A percentile compares a stretch with the other conserved stretches of the same genome.
phyloP scores from a whole-genome alignment of 2,113 vertebrate species.

The Argyrosomus japonicus region DNA sequence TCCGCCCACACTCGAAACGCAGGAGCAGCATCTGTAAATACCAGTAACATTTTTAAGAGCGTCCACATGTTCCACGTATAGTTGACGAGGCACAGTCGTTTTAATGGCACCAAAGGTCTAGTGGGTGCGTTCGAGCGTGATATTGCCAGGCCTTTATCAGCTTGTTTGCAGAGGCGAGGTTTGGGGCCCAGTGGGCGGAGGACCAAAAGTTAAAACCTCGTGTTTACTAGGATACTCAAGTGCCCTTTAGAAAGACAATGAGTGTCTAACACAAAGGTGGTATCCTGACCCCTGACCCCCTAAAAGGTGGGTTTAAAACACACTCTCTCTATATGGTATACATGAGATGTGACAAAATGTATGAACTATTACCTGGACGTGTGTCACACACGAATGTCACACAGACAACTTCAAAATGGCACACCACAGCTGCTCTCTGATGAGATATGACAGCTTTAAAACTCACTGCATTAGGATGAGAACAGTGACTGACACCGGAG shows the following conservation, averaged over 20 bases:
- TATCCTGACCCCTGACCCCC: conserved; percentile 50
- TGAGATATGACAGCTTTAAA: conserved; percentile 46
- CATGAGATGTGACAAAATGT: conserved; percentile 31
- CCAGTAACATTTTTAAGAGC: conserved; percentile 45
- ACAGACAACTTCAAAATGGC: conserved; percentile 45
- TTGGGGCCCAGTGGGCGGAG: conserved; percentile 31
- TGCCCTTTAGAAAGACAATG: not conserved
- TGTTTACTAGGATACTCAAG: not conserved
- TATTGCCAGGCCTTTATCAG: conserved; percentile 43
- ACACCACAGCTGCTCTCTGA: conserved; percentile 35
- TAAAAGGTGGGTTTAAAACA: not conserved
- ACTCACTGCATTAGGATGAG: conserved; percentile 1
- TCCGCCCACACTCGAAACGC: conserved; percentile 75
- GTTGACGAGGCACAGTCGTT: conserved; percentile 42
- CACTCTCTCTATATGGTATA: not conserved
- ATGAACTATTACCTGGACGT: conserved; percentile 17
- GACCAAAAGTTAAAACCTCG: not conserved
- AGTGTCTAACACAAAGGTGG: not conserved
- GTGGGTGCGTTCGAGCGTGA: conserved; percentile 62
- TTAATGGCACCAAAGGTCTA: conserved; percentile 77
- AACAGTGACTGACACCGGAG: not conserved
- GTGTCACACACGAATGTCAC: conserved; percentile 28
- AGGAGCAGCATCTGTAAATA: conserved; percentile 62
- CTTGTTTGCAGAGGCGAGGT: conserved; percentile 36
- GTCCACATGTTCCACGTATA: conserved; percentile 48